phyloP scores from a whole-genome alignment of 2,113 vertebrate species.

The Amblyopsis rosae region DNA sequence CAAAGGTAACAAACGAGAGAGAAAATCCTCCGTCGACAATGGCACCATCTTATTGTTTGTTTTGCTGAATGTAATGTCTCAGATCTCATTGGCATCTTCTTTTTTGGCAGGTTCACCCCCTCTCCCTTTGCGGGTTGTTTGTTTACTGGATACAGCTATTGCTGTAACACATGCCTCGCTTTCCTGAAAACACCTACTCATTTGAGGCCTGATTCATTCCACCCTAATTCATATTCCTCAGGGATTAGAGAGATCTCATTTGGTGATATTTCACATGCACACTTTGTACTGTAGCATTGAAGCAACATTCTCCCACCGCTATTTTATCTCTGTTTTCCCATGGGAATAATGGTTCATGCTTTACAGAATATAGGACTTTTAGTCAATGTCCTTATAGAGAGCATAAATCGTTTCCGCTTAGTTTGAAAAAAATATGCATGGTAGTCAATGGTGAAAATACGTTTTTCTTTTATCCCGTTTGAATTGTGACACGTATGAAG shows the following conservation, averaged over 20 bases:
- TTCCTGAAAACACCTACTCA: constrained; percentile 79
- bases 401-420: no score
- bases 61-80: constrained; percentile 66
- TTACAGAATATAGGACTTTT: not conserved
- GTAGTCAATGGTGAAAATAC: no score
- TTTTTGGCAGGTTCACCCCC: constrained; percentile 61
- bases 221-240: constrained; percentile 72
- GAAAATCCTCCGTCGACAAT: constrained; percentile 62
- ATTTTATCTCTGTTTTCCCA: constrained; percentile 32
- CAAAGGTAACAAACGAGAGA: constrained; percentile 62
- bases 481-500: no score
- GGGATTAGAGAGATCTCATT: constrained; percentile 75
- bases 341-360: no score
- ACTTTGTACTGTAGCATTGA: constrained; percentile 70
- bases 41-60: constrained; percentile 59
- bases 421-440: no score
- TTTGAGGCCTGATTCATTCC: constrained; percentile 74
- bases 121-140: constrained; percentile 66
- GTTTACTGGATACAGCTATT: constrained; percentile 63
- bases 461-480: no score
- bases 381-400: no score
- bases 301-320: constrained; percentile 56
- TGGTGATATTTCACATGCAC: constrained; percentile 72
- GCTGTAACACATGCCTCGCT: constrained; percentile 65
- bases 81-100: constrained; percentile 72